phyloP scores from a whole-genome alignment of 2,888 invertebrate genomes.

The Tetragonula carbonaria region DNA sequence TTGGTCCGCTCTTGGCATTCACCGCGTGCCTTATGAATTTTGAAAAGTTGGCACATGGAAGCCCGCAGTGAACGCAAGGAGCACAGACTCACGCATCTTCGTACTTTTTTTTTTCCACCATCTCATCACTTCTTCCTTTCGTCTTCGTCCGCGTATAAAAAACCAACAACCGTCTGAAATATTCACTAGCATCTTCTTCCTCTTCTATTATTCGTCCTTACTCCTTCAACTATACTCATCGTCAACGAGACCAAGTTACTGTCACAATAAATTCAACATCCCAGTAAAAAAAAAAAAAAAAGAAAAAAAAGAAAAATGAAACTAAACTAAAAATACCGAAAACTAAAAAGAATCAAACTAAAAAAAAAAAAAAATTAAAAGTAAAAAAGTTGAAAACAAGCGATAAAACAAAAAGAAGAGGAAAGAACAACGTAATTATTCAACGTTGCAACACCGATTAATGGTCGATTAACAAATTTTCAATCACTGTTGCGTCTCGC shows the following conservation, averaged over 20 bases:
- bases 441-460: not conserved
- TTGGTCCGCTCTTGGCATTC: slow-evolving; percentile 99
- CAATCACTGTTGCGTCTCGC: not conserved
- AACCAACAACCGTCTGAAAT: slow-evolving; percentile 26
- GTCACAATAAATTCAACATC: not conserved
- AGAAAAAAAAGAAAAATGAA: not conserved
- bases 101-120: slow-evolving; percentile 11
- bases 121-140: not conserved
- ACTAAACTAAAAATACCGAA: not conserved
- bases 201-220: not conserved
- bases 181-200: slow-evolving; percentile 20
- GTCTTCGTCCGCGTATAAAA: not conserved
- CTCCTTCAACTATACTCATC: not conserved
- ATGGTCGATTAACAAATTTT: not conserved
- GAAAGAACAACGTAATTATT: not conserved
- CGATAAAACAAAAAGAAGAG: no score
- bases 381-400: no score
- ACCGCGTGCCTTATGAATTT: slow-evolving; percentile 99
- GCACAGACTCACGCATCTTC: slow-evolving; percentile 83
- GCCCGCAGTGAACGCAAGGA: slow-evolving; percentile 98
- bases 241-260: not conserved
- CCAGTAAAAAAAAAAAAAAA: not conserved
- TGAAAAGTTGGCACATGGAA: slow-evolving; percentile 92
- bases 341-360: no score
- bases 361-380: no score